phyloP scores from a whole-genome alignment of 2,797 vertebrate genomes.

The Botia kubotai region DNA sequence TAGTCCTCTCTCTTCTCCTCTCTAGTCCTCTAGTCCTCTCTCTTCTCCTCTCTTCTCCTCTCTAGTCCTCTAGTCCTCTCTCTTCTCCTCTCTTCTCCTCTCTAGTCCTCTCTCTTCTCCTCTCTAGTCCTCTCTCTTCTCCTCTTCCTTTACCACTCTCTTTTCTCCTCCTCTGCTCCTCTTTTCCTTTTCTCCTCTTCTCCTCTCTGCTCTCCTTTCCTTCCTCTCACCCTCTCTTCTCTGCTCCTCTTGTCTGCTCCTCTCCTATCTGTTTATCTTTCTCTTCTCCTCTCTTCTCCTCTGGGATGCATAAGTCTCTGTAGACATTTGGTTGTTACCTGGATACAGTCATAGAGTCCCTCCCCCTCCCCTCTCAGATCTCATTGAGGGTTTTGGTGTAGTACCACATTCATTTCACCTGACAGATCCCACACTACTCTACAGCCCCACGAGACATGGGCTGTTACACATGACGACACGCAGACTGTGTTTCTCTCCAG shows the following conservation, averaged over 20 bases:
- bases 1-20: background rate
- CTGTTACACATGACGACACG: constrained; percentile 3
- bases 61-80: background rate
- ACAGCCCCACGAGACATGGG: background rate
- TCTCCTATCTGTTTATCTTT: background rate
- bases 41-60: background rate
- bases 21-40: background rate
- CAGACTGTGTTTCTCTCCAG: constrained; percentile 16
- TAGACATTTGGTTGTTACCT: constrained; percentile 62
- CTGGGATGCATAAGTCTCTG: constrained; percentile 40
- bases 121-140: too few relatives aligned
- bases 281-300: constrained; percentile 14
- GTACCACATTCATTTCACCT: constrained; percentile 38
- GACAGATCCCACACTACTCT: constrained; percentile 28
- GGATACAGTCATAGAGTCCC: constrained; percentile 63
- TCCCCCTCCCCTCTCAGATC: constrained; percentile 60
- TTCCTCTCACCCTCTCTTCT: background rate
- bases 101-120: too few relatives aligned
- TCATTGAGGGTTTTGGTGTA: constrained; percentile 58
- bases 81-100: background rate
- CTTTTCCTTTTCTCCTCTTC: too few relatives aligned
- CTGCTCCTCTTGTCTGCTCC: background rate
- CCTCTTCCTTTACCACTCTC: too few relatives aligned
- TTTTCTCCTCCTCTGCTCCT: too few relatives aligned
- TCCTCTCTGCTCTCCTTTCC: too few relatives aligned